Evolutionary conservation across 1,140 invertebrate genomes (phyloP), one percentile per base, ranked within the genome.

Genomic region (Orchesella cincta): DNA sequence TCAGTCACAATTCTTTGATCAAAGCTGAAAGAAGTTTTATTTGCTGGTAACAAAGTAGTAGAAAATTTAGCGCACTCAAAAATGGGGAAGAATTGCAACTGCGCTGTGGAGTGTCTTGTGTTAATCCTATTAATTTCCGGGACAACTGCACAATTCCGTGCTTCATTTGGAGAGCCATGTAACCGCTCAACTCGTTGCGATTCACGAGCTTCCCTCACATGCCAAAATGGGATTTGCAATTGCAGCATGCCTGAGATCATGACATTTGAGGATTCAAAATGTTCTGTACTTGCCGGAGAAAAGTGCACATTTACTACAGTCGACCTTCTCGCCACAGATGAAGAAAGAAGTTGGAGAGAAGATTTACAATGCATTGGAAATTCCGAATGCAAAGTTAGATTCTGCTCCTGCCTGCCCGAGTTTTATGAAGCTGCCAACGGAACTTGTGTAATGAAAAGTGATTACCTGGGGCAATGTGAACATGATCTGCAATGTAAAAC

Each of bases 271-370:
- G 33, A 67, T 8, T 2, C 23, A 3, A 67, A 67, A 31, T 67
- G 62, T 67, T 26, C 33, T 2, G 62, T 67, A 14, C 23, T 67
- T 2, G 29, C 62, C 5, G 62, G 62, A 31, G 62, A 67, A 67
- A 67, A 29, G n/a, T 67, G 62, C 23, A 67, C 26, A 5, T 67
- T 31, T 23, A 67, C 62, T 5, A 29, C 62, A 29, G 62, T 67
- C 3, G 62, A 67, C 29, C 29, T 67, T 5, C 62, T 67, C 8
- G 3, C 8, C 29, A 67, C 62, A 16, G 26, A 67, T 31, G 62
- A 67, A n/a, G 33, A 67, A 67, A 67, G 62, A 33, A 67, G 8
- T 12, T 67, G 62, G 62, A 67, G 26, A 31, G 62, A 67, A 33
- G 33, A 31, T 12, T n/a, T 67, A 31, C 26, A 67, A 2, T 67